phyloP scores from a whole-genome alignment of 2,113 vertebrate genomes.

The Donacobius atricapilla region DNA sequence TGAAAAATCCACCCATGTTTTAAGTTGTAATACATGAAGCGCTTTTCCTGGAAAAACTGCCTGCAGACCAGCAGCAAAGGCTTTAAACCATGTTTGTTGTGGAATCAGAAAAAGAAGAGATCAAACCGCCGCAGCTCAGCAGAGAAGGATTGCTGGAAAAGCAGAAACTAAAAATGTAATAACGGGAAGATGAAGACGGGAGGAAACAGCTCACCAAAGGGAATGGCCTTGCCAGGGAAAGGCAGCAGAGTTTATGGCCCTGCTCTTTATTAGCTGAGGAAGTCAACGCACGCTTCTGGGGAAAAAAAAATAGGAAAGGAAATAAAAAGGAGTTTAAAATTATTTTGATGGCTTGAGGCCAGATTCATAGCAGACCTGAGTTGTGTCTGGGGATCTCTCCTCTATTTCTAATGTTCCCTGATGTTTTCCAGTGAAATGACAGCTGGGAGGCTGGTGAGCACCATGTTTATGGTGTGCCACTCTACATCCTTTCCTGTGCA shows the following conservation, averaged over 20 bases:
- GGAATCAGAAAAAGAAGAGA: slow-evolving; percentile 46
- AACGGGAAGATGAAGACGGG: neutral
- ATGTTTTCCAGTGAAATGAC: neutral
- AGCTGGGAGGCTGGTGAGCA: neutral
- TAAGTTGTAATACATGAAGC: slow-evolving; percentile 41
- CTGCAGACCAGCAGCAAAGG: slow-evolving; percentile 9
- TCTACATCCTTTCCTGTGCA: neutral
- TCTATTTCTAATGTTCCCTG: neutral
- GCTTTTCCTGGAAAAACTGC: slow-evolving; percentile 43
- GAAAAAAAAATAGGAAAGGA: neutral
- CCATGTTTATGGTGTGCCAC: neutral
- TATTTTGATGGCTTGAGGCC: slow-evolving; percentile 23
- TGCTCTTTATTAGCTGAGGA: slow-evolving; percentile 30
- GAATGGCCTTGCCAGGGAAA: slow-evolving; percentile 18
- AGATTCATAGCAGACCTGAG: neutral
- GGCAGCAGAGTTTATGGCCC: slow-evolving; percentile 21
- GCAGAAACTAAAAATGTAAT: slow-evolving; percentile 50
- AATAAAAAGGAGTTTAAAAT: slow-evolving; percentile 50
- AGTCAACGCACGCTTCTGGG: neutral
- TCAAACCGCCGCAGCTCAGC: neutral
- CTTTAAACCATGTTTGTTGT: slow-evolving; percentile 54
- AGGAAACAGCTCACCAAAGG: slow-evolving; percentile 32
- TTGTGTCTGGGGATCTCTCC: neutral
- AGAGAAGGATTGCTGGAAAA: slow-evolving; percentile 46
- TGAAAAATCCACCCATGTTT: slow-evolving; percentile 49